Evolutionary conservation across 2,113 vertebrate species (phyloP), one percentile per base, ranked within the genome.

Genomic region (Fregetta grallaria): DNA sequence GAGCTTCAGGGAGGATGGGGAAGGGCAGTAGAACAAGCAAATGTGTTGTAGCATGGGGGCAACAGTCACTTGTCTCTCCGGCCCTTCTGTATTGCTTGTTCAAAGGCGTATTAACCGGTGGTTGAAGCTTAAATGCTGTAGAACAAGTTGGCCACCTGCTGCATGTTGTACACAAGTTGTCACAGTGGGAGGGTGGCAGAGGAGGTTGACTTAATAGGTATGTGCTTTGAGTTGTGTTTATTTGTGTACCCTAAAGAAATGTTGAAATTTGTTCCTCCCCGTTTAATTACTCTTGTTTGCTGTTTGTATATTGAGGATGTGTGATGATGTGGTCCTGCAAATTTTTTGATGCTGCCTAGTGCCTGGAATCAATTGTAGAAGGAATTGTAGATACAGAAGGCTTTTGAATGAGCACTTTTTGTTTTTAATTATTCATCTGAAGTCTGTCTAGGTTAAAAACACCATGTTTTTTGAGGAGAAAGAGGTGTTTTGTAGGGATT

Each of bases 41-140:
- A 63, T 25, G 21, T 67, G 26, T 71, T 92, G 13, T 68, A 47
- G 94, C 78, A 8, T 15, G 15, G 47, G 18, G 50, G 34, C 61
- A 82, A 12, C 82, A 62, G 71, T 65, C 19, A 4, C 53, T 89
- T 74, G 25, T 93, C 75, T 75, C 55, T 96, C 52, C 4, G 25
- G 15, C 18, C 59, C 7, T 62, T 63, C 90, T 53, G 14, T 84
- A 15, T 82, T 90, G n/a, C 79, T 80, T 52, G 30, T 85, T 92
- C 38, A 68, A 55, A 42, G 53, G 26, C 40, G 2, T 75, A 15
- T 82, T 86, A 84, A 88, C 36, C 2, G 1, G 19, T 72, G 44
- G n/a, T 66, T 82, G 61, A 85, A 92, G 42, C 38, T 92, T 96
- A 89, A 94, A 82, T 84, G 45, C 70, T 83, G 49, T 94, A 72